A percentile compares a stretch with the other conserved stretches of the same genome.
These are phyloP conservation scores for Tauraco erythrolophus DNA, from an alignment of 2,113 vertebrate species.

Conservation along the genomic window DNA sequence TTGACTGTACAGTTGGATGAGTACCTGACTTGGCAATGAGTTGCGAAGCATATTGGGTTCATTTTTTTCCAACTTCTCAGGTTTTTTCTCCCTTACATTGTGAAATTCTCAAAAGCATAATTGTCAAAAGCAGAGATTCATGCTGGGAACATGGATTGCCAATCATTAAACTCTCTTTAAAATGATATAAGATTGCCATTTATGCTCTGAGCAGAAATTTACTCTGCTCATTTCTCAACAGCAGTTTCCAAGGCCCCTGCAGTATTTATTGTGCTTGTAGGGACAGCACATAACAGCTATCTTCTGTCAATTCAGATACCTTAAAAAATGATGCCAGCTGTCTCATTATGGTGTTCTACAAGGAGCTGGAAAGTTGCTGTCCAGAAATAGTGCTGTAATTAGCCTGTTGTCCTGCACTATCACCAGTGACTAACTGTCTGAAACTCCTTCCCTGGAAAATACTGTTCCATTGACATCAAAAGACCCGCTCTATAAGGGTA, in stretches of 20 bases:
- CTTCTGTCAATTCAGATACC: not conserved
- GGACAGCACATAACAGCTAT: not conserved
- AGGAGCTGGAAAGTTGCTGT: not conserved
- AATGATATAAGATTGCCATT: not conserved
- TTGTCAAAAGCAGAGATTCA: not conserved
- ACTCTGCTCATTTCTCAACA: not conserved
- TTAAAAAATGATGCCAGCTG: not conserved
- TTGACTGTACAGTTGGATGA: not conserved
- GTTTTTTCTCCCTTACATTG: not conserved
- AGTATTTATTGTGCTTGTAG: not conserved
- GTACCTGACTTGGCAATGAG: not conserved
- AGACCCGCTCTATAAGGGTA: not conserved
- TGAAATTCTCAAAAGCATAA: not conserved
- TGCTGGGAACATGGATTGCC: not conserved
- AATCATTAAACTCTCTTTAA: not conserved
- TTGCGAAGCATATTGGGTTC: not conserved
- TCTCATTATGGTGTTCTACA: not conserved
- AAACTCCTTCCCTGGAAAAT: conserved; percentile 34
- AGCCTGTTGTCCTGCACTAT: not conserved
- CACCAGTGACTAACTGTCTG: conserved; percentile 22
- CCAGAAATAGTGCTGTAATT: conserved; percentile 1
- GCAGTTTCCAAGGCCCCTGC: not conserved
- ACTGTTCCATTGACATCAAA: not conserved
- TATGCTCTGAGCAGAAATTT: not conserved
- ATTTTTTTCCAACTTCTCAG: not conserved